Evolutionary conservation across 2,888 invertebrate genomes (phyloP), one percentile per base, ranked within the genome.

Genomic region (Eurois occulta): DNA sequence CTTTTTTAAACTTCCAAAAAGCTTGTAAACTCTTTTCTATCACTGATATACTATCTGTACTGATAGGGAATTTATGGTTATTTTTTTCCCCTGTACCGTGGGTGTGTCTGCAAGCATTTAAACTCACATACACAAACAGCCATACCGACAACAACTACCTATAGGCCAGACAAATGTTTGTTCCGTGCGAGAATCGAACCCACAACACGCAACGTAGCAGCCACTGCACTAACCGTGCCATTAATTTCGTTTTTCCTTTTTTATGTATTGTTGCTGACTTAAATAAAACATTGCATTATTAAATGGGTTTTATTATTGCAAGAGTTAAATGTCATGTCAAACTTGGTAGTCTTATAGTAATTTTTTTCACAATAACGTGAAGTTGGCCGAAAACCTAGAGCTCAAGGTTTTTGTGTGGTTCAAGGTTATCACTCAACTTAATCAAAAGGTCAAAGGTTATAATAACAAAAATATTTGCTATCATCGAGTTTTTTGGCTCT

Each of bases 371-470:
- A 48, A 41, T n/a, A 7, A 35, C 7, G 21, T 28, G n/a, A 38
- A 28, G 32, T 58, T 64, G 24, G n/a, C 24, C 13, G n/a, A 18
- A 32, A 24, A 71, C 41, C 48, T 68, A 46, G 21, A 67, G 16
- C 28, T 64, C 24, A 21, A 24, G 6, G 5, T 35, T 24, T 32
- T 64, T 41, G 16, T 28, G 55, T 62, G 24, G 18, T 43, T 82
- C 28, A 58, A 81, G 83, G 68, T 62, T 68, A 77, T 58, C 46
- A 55, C 48, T 11, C n/a, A 32, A 60, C n/a, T 67, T 13, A 55
- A 71, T 35, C 48, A 71, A 82, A 81, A 80, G 83, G 80, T 80
- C 83, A 81, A 80, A 80, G 58, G 79, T 65, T 41, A 81, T 0
- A 46, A 69, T 62, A 75, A 52, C 58, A 76, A 65, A 80, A 76